These are phyloP conservation scores for Pangasius djambal DNA, from an alignment of 2,797 vertebrate genomes.

Conservation along the genomic window DNA sequence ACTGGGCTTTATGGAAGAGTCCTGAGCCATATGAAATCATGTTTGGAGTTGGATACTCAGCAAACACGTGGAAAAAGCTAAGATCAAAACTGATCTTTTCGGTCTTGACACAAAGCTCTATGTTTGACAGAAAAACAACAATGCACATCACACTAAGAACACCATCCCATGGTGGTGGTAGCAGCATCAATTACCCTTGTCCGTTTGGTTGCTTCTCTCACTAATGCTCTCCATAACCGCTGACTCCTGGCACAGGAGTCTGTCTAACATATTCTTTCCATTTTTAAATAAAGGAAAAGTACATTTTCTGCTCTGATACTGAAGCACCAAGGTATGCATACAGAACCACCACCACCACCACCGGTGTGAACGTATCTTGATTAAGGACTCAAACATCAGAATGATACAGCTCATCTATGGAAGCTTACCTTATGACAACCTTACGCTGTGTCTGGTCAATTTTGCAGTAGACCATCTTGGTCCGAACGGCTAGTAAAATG, in stretches of 20 bases:
- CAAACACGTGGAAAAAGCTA: neutral
- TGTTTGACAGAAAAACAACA: neutral
- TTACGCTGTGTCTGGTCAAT: conserved; percentile 98
- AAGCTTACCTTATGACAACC: conserved; percentile 93
- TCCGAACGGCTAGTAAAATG: conserved; percentile 85
- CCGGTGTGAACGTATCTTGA: too few species aligned
- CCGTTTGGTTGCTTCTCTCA: neutral
- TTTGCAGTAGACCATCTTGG: conserved; percentile 99
- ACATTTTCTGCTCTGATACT: neutral
- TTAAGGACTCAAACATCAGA: neutral
- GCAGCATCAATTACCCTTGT: neutral
- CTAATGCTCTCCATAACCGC: neutral
- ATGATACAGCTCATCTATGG: neutral
- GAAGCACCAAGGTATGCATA: neutral
- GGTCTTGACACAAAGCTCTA: neutral
- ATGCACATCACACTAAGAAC: neutral
- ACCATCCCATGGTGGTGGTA: neutral
- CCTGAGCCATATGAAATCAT: neutral
- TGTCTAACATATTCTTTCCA: neutral
- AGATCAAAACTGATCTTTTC: neutral
- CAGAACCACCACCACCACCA: neutral
- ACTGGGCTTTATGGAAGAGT: neutral
- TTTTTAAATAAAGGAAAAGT: neutral
- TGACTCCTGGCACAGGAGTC: neutral
- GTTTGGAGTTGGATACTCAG: neutral